Evolutionary conservation across 2,888 invertebrate genomes (phyloP).

Genomic region (Amphipyra berbera): DNA sequence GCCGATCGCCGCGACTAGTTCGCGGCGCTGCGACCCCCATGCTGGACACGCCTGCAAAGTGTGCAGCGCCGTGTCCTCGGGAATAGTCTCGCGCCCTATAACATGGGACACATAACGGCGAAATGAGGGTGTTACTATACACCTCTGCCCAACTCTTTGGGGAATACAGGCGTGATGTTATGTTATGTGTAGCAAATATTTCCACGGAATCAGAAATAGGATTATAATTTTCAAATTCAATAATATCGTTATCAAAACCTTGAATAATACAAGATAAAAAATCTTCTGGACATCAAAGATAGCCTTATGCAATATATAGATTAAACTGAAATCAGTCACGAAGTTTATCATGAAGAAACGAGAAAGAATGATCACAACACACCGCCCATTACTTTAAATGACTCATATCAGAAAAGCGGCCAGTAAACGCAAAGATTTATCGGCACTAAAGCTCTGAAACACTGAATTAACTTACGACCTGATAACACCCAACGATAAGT

Average conservation of each 20-base stretch:
- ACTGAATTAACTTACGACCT: slow-evolving; percentile 47
- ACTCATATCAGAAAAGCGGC: slow-evolving; percentile 28
- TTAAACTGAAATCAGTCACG: slow-evolving; percentile 22
- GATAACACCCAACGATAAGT: slow-evolving; percentile 40
- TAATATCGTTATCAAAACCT: slow-evolving; percentile 5
- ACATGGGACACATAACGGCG: no score
- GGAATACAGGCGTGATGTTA: no score
- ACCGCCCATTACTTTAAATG: slow-evolving; percentile 35
- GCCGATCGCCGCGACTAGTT: no score
- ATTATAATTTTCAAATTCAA: not conserved
- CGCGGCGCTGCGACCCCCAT: no score
- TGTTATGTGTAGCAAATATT: not conserved
- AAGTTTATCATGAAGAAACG: slow-evolving; percentile 26
- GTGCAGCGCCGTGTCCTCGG: no score
- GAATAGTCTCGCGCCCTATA: no score
- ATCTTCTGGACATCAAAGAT: slow-evolving; percentile 17
- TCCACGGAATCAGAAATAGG: not conserved
- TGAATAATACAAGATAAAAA: slow-evolving; percentile 14
- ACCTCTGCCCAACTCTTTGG: no score
- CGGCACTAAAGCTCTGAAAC: slow-evolving; percentile 39
- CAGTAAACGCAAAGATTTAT: slow-evolving; percentile 44
- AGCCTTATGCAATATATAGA: slow-evolving; percentile 30
- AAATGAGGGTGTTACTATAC: no score
- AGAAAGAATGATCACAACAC: slow-evolving; percentile 28
- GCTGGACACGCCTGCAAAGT: no score